Percentiles rank a stretch among this genome's conserved stretches.
These are phyloP conservation scores for Propsilocerus akamusi DNA, from an alignment of 1,140 invertebrate species.

Conservation along the genomic window DNA sequence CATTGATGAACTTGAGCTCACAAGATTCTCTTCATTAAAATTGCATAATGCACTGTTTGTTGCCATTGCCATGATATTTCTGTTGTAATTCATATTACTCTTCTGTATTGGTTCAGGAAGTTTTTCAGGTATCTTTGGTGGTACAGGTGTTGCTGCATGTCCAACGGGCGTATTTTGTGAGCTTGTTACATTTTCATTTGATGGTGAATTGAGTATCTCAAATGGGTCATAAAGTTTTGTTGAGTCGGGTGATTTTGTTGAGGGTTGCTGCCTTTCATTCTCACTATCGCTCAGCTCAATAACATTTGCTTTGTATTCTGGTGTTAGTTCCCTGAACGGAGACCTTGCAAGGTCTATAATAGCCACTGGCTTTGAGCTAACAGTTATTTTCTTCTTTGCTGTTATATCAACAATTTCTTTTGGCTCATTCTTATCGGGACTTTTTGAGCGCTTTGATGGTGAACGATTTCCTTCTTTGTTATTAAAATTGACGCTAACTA, in stretches of 20 bases:
- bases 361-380: constrained; percentile 44
- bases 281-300: constrained; percentile 69
- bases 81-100: too few relatives aligned
- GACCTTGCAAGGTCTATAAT: constrained; percentile 70
- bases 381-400: constrained; percentile 22
- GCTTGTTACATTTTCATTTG: not conserved
- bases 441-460: not conserved
- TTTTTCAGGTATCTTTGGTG: too few relatives aligned
- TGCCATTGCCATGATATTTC: too few relatives aligned
- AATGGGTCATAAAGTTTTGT: constrained; percentile 2
- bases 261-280: constrained; percentile 23
- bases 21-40: not conserved
- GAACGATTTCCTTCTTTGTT: constrained; percentile 14
- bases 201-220: not conserved
- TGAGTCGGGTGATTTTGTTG: not conserved
- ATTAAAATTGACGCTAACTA: constrained; percentile 80
- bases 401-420: not conserved
- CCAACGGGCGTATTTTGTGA: not conserved
- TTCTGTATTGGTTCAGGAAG: too few relatives aligned
- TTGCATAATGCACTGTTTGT: too few relatives aligned
- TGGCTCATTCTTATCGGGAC: constrained; percentile 5
- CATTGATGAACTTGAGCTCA: not conserved
- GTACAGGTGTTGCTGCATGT: too few relatives aligned
- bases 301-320: constrained; percentile 49
- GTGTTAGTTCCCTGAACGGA: constrained; percentile 60